Base-by-base conservation (phyloP, 2,888 invertebrate genomes). In the Agrochola circellaris region DNA sequence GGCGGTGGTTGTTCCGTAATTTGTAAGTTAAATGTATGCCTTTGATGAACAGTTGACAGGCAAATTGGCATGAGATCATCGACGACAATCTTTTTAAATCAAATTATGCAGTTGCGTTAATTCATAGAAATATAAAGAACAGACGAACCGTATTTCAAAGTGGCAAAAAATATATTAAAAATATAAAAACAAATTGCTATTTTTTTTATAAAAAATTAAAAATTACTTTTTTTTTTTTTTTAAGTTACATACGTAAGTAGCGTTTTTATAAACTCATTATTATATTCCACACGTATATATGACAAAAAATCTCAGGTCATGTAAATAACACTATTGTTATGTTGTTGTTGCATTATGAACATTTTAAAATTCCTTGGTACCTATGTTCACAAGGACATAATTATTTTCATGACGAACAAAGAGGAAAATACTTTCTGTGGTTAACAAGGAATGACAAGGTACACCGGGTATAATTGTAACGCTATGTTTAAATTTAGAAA, bases 1-100 rank as follows among this genome's bases (percentile, higher is more conserved):
- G 26, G 2, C 17, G 45, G 61, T 68, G 67, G 20, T 67, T 56
- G 13, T 77, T 68, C n/a, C n/a, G 58, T 74, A 54, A 76, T 82
- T 78, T 66, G 76, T 76, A 81, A 78, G 65, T 76, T 67, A 71
- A 81, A 85, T 82, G 64, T 56, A 34, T 54, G 17, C 23, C 34
- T 42, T n/a, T 30, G 45, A 81, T 79, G 65, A 77, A 79, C 66
- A 66, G 20, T 26, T 73, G 15, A 38, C 51, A 11, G n/a, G 45
- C n/a, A 69, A 60, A 45, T 61, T 61, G 17, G 9, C 60, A 54
- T 48, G n/a, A 48, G 9, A 60, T 54, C 17, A 23, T 2, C 8
- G n/a, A 7, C 9, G 15, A 60, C 23, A 13, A 42, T 9, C 3
- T 54, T 65, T 74, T 42, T 13, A 4, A 48, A 7, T n/a, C 20